Conservation (phyloP, 2,797 vertebrate species). For the Rhincodon typus region DNA sequence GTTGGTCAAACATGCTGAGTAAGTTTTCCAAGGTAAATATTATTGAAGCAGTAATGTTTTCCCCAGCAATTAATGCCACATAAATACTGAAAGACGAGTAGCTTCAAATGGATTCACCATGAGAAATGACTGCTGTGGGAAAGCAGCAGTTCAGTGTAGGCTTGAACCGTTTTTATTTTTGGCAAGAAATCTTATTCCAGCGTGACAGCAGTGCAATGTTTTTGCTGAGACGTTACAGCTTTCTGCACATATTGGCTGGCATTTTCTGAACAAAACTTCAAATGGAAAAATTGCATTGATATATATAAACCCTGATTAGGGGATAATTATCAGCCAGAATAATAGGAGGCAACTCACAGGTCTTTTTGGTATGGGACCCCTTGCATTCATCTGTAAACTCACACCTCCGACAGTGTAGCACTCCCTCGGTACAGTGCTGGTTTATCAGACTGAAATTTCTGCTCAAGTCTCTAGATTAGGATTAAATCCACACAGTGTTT, state of each 20-base stretch:
- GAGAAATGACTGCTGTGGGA: not conserved
- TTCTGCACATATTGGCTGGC: not conserved
- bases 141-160: not conserved
- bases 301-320: no score
- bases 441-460: not conserved
- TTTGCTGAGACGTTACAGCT: not conserved
- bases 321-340: not conserved
- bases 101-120: not conserved
- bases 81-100: not conserved
- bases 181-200: not conserved
- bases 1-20: not conserved
- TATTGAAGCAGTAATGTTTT: constrained; percentile 31
- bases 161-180: not conserved
- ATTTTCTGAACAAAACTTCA: not conserved
- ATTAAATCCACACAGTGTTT: not conserved
- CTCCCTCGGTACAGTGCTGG: not conserved
- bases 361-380: not conserved
- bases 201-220: not conserved
- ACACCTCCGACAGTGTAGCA: not conserved
- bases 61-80: constrained; percentile 5
- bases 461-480: not conserved
- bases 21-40: constrained; percentile 26
- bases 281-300: not conserved
- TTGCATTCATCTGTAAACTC: not conserved
- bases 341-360: not conserved